Conservation (phyloP, 1,140 invertebrate genomes). For the Cydia pomonella region DNA sequence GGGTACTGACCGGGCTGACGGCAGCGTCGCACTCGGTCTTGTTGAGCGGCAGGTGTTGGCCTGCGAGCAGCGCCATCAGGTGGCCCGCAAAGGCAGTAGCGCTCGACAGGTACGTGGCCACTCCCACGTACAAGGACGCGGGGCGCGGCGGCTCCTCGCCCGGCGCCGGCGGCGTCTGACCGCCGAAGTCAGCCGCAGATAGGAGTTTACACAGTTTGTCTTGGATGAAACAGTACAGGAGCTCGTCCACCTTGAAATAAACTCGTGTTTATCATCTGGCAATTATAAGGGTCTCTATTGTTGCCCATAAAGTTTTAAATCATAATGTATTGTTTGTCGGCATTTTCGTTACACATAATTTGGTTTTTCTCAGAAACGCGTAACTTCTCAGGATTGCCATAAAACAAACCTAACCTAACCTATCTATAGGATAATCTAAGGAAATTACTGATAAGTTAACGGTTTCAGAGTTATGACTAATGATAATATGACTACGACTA, state of each 20-base stretch:
- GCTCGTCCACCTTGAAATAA: conserved; percentile 83
- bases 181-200: conserved; percentile 78
- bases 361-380: no score
- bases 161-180: conserved; percentile 38
- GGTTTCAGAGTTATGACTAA: no score
- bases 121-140: conserved; percentile 83
- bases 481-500: no score
- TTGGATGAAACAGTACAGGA: conserved; percentile 90
- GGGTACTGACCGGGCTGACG: conserved; percentile 49
- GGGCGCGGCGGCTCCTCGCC: conserved; percentile 39
- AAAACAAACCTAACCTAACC: no score
- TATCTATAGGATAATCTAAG: no score
- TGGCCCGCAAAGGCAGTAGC: conserved; percentile 80
- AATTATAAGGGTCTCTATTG: no score
- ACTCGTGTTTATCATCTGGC: no score
- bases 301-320: no score
- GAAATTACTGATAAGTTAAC: no score
- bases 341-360: no score
- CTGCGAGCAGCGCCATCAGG: conserved; percentile 80
- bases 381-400: no score
- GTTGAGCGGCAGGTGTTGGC: conserved; percentile 55
- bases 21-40: conserved; percentile 52
- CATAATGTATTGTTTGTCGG: no score
- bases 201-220: conserved; percentile 87
- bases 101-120: conserved; percentile 67